Conservation (phyloP, 2,113 vertebrate genomes). For the Lamprotornis superbus region DNA sequence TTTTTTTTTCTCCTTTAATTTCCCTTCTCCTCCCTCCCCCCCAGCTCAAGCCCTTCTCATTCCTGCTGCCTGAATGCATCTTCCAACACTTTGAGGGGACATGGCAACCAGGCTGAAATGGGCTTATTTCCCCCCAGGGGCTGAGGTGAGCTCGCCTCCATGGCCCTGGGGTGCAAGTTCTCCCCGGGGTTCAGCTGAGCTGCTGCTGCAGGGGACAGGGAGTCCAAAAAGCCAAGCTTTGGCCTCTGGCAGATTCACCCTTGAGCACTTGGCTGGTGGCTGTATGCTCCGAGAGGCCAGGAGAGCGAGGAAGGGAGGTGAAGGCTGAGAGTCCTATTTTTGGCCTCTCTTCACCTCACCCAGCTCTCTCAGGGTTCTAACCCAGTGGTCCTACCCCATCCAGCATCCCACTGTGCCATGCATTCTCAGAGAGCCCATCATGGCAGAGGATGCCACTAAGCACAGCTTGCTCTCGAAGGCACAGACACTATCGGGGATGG, state of each 20-base stretch:
- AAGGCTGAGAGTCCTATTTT: background rate
- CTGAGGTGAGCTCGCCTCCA: rapidly evolving
- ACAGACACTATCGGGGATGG: rapidly evolving
- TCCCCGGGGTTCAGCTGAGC: background rate
- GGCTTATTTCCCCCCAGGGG: slow-evolving; percentile 17
- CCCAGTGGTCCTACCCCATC: background rate
- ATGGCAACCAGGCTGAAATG: slow-evolving; percentile 62
- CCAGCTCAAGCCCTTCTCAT: slow-evolving; percentile 52
- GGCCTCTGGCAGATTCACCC: background rate
- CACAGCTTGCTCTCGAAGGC: background rate
- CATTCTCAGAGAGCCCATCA: rapidly evolving
- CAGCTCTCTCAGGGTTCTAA: background rate
- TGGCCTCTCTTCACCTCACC: background rate
- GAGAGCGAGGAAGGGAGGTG: background rate
- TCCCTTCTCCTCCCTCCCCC: slow-evolving; percentile 39
- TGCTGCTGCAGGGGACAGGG: background rate
- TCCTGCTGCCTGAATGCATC: slow-evolving; percentile 70
- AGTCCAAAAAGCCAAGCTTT: background rate
- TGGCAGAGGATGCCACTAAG: background rate
- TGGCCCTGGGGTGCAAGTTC: rapidly evolving
- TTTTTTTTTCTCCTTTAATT: slow-evolving; percentile 43
- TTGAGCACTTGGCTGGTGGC: background rate
- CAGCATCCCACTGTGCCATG: rapidly evolving
- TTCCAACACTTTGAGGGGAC: slow-evolving; percentile 33
- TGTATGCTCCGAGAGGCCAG: rapidly evolving